A percentile compares a stretch with the other conserved stretches of the same genome.
Evolutionary conservation across 2,113 vertebrate species (phyloP).

Genomic region (Alaudala cheleensis): DNA sequence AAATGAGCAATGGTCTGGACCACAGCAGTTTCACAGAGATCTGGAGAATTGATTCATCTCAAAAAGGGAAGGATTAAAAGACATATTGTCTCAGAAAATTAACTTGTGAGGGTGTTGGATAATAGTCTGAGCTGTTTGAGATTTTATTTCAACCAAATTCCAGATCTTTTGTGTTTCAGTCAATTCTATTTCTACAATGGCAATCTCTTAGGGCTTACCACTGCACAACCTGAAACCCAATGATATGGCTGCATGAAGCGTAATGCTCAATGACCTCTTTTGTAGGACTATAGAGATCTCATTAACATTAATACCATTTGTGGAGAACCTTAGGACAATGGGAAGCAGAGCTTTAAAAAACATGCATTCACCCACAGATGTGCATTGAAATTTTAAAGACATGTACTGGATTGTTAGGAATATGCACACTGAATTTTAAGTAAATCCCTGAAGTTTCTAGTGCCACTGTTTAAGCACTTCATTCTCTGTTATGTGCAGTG

Average conservation of each 20-base stretch:
- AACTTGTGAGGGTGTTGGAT: neutral
- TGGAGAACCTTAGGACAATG: conserved; percentile 49
- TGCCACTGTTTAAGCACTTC: neutral
- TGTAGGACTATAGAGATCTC: conserved; percentile 64
- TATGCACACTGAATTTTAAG: conserved; percentile 43
- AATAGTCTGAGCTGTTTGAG: neutral
- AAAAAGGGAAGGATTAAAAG: neutral
- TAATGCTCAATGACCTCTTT: conserved; percentile 61
- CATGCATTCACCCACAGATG: conserved; percentile 27
- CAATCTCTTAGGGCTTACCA: conserved; percentile 38
- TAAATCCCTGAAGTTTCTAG: conserved; percentile 14
- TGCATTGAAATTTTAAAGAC: conserved; percentile 41
- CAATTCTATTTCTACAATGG: conserved; percentile 19
- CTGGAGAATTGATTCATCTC: neutral
- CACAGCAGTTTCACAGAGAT: neutral
- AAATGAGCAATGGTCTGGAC: neutral
- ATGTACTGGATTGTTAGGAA: neutral
- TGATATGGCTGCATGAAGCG: conserved; percentile 15
- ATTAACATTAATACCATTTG: conserved; percentile 60
- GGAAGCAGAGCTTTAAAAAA: conserved; percentile 56
- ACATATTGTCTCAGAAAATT: neutral
- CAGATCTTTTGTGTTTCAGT: conserved; percentile 22
- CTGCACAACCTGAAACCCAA: conserved; percentile 50
- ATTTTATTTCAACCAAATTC: conserved; percentile 30
- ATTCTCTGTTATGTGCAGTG: neutral